Conservation (phyloP, 1,140 invertebrate genomes). For the Dysdera silvatica region DNA sequence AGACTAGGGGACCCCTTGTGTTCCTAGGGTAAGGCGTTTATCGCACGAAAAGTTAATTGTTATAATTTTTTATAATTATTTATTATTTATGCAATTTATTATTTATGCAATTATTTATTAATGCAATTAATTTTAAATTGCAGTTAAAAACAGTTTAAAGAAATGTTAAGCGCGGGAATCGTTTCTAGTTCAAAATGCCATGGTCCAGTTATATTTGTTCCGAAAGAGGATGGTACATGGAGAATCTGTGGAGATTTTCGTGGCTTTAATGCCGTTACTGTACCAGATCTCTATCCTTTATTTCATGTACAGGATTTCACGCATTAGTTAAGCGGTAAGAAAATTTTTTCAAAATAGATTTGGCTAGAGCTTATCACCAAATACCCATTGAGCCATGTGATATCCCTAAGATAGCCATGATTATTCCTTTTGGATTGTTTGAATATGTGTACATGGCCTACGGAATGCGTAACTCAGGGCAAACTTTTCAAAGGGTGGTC, state of each 20-base stretch:
- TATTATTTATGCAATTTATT: too few relatives aligned
- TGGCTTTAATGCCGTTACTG: constrained; percentile 43
- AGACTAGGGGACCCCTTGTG: neutral
- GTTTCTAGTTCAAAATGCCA: neutral
- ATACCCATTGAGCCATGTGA: neutral
- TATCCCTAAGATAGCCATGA: constrained; percentile 31
- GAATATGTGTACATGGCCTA: constrained; percentile 35
- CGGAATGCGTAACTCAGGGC: constrained; percentile 13
- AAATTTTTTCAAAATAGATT: constrained; percentile 6
- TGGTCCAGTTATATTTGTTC: neutral
- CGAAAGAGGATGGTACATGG: constrained; percentile 34
- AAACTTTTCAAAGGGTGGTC: neutral
- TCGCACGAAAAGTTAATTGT: neutral
- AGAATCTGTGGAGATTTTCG: constrained; percentile 47
- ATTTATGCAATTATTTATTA: too few relatives aligned
- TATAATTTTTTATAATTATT: too few relatives aligned
- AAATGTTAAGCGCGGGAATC: neutral
- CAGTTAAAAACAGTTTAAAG: neutral
- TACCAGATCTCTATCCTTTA: constrained; percentile 43
- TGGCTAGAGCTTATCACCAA: neutral
- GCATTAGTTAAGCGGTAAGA: neutral
- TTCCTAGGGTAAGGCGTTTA: neutral
- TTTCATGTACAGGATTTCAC: constrained; percentile 32
- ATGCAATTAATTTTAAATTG: too few relatives aligned
- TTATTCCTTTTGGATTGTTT: constrained; percentile 39